These are phyloP conservation scores for Typhlomys cinereus DNA, from an alignment of 2,113 vertebrate species.

Conservation along the genomic window DNA sequence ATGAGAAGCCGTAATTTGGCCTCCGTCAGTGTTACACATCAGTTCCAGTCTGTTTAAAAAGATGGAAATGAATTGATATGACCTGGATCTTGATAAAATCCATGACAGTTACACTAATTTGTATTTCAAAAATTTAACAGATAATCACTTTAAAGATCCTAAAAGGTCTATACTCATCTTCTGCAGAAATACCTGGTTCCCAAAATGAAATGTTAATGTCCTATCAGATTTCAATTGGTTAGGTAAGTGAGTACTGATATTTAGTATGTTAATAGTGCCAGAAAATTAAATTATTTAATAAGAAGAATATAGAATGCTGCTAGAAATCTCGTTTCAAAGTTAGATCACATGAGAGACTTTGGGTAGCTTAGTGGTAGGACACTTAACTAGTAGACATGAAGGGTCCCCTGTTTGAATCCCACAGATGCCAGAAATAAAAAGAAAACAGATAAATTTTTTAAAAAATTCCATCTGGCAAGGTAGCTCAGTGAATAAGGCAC, in stretches of 20 bases:
- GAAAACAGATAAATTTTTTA: no score
- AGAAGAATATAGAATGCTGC: not conserved
- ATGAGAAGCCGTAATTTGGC: conserved; percentile 27
- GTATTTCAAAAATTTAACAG: conserved; percentile 77
- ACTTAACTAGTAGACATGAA: no score
- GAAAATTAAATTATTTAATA: conserved; percentile 46
- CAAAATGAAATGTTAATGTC: conserved; percentile 59
- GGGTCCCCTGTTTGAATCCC: no score
- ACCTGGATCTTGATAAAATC: conserved; percentile 81
- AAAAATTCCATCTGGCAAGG: no score
- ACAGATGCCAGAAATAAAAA: no score
- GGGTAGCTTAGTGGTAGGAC: no score
- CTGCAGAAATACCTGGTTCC: not conserved
- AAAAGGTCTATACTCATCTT: conserved; percentile 26
- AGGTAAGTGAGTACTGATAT: conserved; percentile 69
- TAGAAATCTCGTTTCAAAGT: conserved; percentile 56
- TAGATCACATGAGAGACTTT: no score
- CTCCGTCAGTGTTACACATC: conserved; percentile 67
- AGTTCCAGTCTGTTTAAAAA: conserved; percentile 79
- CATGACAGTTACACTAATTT: conserved; percentile 73
- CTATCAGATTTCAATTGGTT: conserved; percentile 76
- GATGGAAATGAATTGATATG: conserved; percentile 79
- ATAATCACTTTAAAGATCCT: conserved; percentile 13
- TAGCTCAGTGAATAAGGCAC: no score
- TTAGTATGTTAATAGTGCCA: conserved; percentile 70